Evolutionary conservation across 1,140 invertebrate species (phyloP), one percentile per base, ranked within the genome.

Genomic region (Alviniconcha marisindica): DNA sequence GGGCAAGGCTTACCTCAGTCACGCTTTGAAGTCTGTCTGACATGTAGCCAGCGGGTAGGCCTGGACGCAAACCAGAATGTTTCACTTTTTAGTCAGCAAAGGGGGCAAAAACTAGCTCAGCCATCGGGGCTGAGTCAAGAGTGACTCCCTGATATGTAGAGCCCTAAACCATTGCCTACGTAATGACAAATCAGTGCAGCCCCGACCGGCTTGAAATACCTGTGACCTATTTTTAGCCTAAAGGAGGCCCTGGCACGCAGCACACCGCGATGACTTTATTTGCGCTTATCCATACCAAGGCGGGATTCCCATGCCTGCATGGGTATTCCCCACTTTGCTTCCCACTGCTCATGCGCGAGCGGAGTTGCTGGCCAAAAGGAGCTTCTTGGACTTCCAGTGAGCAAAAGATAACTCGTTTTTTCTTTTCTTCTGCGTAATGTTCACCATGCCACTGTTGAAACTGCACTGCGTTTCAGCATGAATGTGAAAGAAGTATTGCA

Each of bases 151-250:
- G 10, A 69, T 7, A 69, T 7, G 36, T 0, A 69, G 5, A 12
- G 24, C 14, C 63, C 28, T 33, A 1, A 0, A 33, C 33, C 63
- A 12, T 69, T 69, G 24, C 63, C 33, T 69, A 28, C 63, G 28
- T 36, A 18, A 0, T 1, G 28, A 14, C 33, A 14, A 15, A 31
- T 12, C 28, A 69, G 33, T 33, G 24, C 28, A n/a, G 63, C 24
- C 36, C 33, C 10, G 12, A 33, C 14, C 24, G 28, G 63, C 24
- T 33, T 24, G 28, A 69, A 69, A 69, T 69, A 69, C 28, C 63
- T 69, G 10, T 69, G 63, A 69, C 63, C n/a, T 69, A 69, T 69
- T 28, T 69, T 69, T 69, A 69, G 63, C 28, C 28, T 12, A 48
- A n/a, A n/a, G 56, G 56, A 60, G 0, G 14, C 7, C 21, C 56